Evolutionary conservation across 2,888 invertebrate species (phyloP), one percentile per base, ranked within the genome.

Genomic region (Andrena marginata): DNA sequence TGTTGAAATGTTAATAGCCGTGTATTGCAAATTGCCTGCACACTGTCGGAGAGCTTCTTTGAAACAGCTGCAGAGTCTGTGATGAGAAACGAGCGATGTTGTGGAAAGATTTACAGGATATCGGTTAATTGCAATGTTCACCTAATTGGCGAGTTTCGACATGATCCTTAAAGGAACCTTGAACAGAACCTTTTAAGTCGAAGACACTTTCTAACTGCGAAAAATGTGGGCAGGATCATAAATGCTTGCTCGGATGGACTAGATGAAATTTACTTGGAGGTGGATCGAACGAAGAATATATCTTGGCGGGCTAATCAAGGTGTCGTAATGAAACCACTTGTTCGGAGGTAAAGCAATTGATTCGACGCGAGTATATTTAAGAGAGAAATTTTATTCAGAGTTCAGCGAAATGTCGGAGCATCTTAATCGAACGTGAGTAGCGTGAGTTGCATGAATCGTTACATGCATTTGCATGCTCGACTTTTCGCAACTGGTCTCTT

Each of bases 341-440:
- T 62, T 23, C 16, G 31, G 0, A 31, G 64, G 10, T 20, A 59
- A 13, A 60, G 13, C 33, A 16, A 72, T 63, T 68, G 49, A 75
- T 31, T 63, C 23, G 71, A 76, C 65, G 3, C 59, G 51, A 72
- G 76, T 77, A 16, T 16, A 68, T 60, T 82, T 68, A 74, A 80
- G 68, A 77, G 62, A 74, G 65, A 74, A 81, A 70, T 81, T 83
- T 83, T 81, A 83, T 83, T 83, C 59, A 29, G 48, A 74, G 59
- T 81, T 35, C 77, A 67, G 51, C 59, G 23, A 63, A 77, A 74
- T 74, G 80, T 71, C 75, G 74, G 77, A 77, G 77, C 71, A 35
- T 77, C 71, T 60, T 56, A 10, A 56, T 26, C 64, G 63, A 49
- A 23, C 56, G 56, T 29, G 26, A 29, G 56, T 26, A 59, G 59